Percentiles rank a stretch among this genome's conserved stretches.
These are phyloP conservation scores for Psilopogon haemacephalus DNA, from an alignment of 2,113 vertebrate genomes.

Conservation along the genomic window DNA sequence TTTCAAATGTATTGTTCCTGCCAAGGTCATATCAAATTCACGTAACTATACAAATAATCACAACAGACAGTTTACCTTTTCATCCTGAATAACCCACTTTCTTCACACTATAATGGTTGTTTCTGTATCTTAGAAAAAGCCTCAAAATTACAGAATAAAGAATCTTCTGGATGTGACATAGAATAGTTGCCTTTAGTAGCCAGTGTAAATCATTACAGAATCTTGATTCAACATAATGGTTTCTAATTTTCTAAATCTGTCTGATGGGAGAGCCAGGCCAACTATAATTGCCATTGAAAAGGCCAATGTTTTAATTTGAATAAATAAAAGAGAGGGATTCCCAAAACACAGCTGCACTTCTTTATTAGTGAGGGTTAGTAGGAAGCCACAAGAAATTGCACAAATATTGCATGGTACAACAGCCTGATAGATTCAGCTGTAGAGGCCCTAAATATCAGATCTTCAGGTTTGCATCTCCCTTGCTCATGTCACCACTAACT, in stretches of 20 bases:
- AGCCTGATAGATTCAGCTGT: slow-evolving; percentile 15
- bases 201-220: not conserved
- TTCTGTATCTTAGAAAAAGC: not conserved
- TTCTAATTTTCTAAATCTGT: slow-evolving; percentile 15
- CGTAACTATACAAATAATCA: not conserved
- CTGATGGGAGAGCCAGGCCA: not conserved
- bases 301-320: not conserved
- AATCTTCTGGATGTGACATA: not conserved
- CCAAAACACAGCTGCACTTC: not conserved
- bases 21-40: not conserved
- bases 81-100: not conserved
- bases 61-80: not conserved
- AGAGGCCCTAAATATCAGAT: slow-evolving; percentile 32
- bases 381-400: not conserved
- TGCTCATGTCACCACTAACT: slow-evolving; percentile 49
- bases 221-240: not conserved
- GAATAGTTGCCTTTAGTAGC: slow-evolving; percentile 7
- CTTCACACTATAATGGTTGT: not conserved
- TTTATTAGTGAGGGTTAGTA: not conserved
- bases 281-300: slow-evolving; percentile 12
- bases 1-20: not conserved
- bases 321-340: not conserved
- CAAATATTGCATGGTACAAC: not conserved
- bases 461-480: slow-evolving; percentile 29
- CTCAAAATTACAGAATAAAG: not conserved